phyloP scores from a whole-genome alignment of 2,113 vertebrate genomes.

The Nyctereutes procyonoides region DNA sequence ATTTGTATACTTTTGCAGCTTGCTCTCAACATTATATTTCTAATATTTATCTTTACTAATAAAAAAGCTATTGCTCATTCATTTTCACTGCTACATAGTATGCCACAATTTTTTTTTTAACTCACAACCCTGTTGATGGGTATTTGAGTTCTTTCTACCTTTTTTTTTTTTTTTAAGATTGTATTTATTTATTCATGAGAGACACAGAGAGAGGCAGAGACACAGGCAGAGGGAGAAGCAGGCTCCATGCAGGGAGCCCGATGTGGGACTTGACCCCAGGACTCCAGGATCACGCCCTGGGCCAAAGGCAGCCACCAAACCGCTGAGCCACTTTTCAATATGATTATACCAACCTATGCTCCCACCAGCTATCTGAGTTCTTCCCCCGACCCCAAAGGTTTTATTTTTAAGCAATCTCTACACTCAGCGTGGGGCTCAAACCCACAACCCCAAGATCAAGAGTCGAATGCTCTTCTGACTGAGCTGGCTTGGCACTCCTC shows the following conservation, averaged over 20 bases:
- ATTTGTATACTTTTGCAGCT: background rate
- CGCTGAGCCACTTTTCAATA: background rate
- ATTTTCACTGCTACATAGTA: background rate
- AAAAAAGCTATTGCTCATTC: background rate
- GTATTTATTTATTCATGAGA: too few relatives aligned
- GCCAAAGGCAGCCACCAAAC: too few relatives aligned
- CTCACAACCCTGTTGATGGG: background rate
- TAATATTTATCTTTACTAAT: background rate
- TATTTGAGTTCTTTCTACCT: background rate
- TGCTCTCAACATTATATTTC: slow-evolving; percentile 11
- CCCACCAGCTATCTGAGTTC: background rate
- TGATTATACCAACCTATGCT: background rate
- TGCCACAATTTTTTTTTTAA: background rate
- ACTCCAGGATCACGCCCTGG: too few relatives aligned
- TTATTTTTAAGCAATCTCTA: background rate
- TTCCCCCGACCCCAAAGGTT: background rate
- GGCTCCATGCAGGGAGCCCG: too few relatives aligned
- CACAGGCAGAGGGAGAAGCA: too few relatives aligned
- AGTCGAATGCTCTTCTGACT: background rate
- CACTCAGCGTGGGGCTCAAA: background rate
- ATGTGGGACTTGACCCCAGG: too few relatives aligned
- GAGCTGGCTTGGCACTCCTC: background rate
- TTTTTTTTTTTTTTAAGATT: too few relatives aligned
- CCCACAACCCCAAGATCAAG: background rate
- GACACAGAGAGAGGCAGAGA: too few relatives aligned